Evolutionary conservation across 2,797 vertebrate species (phyloP).

Genomic region (Typhlichthys subterraneus): DNA sequence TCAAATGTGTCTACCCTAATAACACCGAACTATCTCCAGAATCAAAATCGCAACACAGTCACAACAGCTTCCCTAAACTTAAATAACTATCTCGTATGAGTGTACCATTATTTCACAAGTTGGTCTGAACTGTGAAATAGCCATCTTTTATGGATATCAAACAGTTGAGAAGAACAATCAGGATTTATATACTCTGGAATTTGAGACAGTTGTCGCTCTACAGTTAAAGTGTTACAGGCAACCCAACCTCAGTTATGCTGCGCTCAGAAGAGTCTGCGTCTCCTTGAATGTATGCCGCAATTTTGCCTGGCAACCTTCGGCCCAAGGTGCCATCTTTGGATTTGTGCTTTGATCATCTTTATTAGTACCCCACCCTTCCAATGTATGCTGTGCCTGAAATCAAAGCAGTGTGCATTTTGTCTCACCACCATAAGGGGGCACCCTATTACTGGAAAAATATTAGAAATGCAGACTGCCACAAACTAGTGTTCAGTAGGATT

Average conservation of each 20-base stretch:
- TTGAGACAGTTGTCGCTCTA: conserved; percentile 60
- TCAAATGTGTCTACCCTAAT: conserved; percentile 67
- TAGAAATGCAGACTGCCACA: conserved; percentile 39
- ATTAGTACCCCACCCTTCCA: conserved; percentile 47
- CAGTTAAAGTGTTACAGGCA: conserved; percentile 68
- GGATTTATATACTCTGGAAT: conserved; percentile 46
- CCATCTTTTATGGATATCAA: conserved; percentile 39
- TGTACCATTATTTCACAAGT: conserved; percentile 55
- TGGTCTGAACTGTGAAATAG: conserved; percentile 43
- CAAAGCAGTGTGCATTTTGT: conserved; percentile 55
- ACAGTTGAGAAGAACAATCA: conserved; percentile 51
- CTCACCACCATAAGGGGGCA: conserved; percentile 33
- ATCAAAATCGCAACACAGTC: conserved; percentile 69
- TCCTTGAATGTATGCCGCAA: conserved; percentile 39
- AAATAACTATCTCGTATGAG: conserved; percentile 50
- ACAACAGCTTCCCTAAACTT: conserved; percentile 61
- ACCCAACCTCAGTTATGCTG: conserved; percentile 51
- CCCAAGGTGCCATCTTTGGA: conserved; percentile 76
- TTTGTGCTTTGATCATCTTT: conserved; percentile 76
- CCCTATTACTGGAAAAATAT: conserved; percentile 31
- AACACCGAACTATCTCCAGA: conserved; percentile 69
- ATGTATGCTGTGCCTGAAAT: conserved; percentile 49
- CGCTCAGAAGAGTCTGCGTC: conserved; percentile 29
- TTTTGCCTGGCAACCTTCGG: conserved; percentile 48
- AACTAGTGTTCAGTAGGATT: conserved; percentile 48